Evolutionary conservation across 2,888 invertebrate species (phyloP).

Genomic region (Cyclophora albipunctata): DNA sequence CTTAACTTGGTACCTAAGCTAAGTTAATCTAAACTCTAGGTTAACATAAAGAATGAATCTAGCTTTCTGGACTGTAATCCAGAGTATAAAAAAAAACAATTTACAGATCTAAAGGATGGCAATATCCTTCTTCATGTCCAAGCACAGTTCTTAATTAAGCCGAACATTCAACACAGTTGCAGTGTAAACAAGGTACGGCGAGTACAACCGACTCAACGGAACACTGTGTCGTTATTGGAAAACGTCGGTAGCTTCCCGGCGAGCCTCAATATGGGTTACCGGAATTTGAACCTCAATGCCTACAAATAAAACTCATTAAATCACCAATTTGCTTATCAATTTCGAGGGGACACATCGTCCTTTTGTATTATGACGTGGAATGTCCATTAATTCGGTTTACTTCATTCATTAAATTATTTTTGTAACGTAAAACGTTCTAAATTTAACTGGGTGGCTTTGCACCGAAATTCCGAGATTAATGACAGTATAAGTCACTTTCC

Average conservation of each 20-base stretch:
- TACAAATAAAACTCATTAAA: slow-evolving; percentile 49
- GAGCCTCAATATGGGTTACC: slow-evolving; percentile 25
- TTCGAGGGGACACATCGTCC: slow-evolving; percentile 20
- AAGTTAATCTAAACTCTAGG: too few species aligned
- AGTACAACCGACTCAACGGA: slow-evolving; percentile 6
- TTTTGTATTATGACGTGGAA: slow-evolving; percentile 17
- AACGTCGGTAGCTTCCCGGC: slow-evolving; percentile 14
- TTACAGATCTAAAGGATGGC: too few species aligned
- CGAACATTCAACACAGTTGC: neutral
- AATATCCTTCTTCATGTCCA: neutral
- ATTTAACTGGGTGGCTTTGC: too few species aligned
- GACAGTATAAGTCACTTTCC: too few species aligned
- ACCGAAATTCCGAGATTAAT: too few species aligned
- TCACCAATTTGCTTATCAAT: slow-evolving; percentile 47
- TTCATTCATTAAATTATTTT: slow-evolving; percentile 1
- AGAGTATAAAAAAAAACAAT: too few species aligned
- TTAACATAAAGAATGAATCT: too few species aligned
- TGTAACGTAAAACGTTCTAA: too few species aligned
- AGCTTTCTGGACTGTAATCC: too few species aligned
- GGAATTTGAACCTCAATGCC: slow-evolving; percentile 40
- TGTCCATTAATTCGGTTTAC: slow-evolving; percentile 21
- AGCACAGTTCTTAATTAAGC: neutral
- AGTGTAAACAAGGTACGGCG: neutral
- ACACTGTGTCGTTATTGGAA: slow-evolving; percentile 24
- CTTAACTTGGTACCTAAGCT: too few species aligned